Conservation (phyloP, 2,797 vertebrate species). For the Alcedo quadribrachys region DNA sequence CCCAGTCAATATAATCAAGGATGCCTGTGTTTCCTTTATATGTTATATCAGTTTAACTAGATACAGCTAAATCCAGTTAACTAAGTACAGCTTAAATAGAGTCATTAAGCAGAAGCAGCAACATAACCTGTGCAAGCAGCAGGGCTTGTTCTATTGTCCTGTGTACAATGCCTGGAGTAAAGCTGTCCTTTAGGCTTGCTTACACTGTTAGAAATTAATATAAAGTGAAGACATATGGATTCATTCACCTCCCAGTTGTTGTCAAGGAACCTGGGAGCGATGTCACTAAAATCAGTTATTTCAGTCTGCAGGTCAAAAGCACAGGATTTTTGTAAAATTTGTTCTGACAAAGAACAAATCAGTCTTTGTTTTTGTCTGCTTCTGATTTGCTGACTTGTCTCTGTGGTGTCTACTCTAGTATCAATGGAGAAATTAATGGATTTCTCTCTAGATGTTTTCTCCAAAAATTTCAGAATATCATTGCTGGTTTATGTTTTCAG, state of each 20-base stretch:
- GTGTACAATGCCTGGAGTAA: not conserved
- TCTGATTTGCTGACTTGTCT: not conserved
- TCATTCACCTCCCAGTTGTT: slow-evolving; percentile 17
- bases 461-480: not conserved
- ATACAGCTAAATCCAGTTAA: not conserved
- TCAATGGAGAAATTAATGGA: not conserved
- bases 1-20: not conserved
- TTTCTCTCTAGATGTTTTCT: not conserved
- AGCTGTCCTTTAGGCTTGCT: not conserved
- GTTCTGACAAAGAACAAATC: slow-evolving; percentile 9
- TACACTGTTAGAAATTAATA: slow-evolving; percentile 19
- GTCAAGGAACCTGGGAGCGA: slow-evolving; percentile 45
- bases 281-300: slow-evolving; percentile 22
- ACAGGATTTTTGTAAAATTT: slow-evolving; percentile 23
- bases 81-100: not conserved
- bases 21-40: not conserved
- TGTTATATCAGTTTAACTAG: not conserved
- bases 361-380: slow-evolving; percentile 9
- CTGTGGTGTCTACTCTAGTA: not conserved
- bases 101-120: not conserved
- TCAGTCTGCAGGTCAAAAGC: slow-evolving; percentile 19
- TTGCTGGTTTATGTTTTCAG: not conserved
- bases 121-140: not conserved
- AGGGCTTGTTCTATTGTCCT: not conserved
- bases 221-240: slow-evolving; percentile 43